A percentile compares a stretch with the other conserved stretches of the same genome.
These are phyloP conservation scores for Hydropsyche tenuis DNA, from an alignment of 1,140 invertebrate genomes.

Conservation along the genomic window DNA sequence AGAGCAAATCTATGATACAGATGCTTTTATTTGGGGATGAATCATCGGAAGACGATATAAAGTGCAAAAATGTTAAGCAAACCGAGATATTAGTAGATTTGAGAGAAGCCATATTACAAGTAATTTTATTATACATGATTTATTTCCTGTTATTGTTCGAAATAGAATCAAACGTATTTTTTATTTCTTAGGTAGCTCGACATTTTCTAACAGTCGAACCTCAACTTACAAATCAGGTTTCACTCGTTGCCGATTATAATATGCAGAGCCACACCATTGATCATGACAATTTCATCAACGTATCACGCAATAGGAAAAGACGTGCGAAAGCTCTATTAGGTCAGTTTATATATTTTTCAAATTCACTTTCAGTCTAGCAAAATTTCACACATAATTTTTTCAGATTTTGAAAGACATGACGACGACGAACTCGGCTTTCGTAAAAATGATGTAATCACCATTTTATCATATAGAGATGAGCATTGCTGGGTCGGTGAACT, in stretches of 20 bases:
- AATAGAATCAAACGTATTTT: too few species aligned
- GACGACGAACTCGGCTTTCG: constrained; percentile 98
- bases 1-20: constrained; percentile 90
- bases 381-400: constrained; percentile 22
- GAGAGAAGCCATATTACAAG: constrained; percentile 89
- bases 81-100: constrained; percentile 94
- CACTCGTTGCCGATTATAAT: constrained; percentile 89
- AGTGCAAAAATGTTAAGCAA: constrained; percentile 97
- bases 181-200: constrained; percentile 79
- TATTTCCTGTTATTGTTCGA: neutral
- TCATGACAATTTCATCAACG: constrained; percentile 92
- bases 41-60: constrained; percentile 79
- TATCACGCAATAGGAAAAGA: constrained; percentile 83
- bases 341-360: constrained; percentile 53
- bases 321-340: constrained; percentile 92
- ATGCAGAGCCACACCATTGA: constrained; percentile 95
- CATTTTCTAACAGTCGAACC: constrained; percentile 87
- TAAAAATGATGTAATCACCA: constrained; percentile 98
- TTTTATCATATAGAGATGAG: constrained; percentile 98
- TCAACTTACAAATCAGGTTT: constrained; percentile 73
- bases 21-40: constrained; percentile 85
- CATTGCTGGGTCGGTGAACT: constrained; percentile 99
- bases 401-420: constrained; percentile 97
- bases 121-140: constrained; percentile 45
- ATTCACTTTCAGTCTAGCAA: too few species aligned